Conservation (phyloP, 2,797 vertebrate species). For the Scolopax rusticola region DNA sequence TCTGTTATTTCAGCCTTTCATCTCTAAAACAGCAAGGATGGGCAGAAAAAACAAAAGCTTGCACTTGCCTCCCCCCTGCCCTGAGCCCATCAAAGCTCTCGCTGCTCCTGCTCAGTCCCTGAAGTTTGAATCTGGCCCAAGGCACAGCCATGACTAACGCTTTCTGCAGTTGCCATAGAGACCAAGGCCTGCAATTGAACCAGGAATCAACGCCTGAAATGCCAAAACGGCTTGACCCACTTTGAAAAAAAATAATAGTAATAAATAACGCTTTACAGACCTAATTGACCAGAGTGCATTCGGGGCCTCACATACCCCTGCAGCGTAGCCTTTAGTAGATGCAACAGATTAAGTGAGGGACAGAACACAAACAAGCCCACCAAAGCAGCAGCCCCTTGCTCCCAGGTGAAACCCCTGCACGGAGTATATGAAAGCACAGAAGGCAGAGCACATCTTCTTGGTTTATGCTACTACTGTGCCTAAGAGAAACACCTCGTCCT, state of each 20-base stretch:
- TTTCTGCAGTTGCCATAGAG: slow-evolving; percentile 77
- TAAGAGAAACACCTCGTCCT: not conserved
- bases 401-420: not conserved
- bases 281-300: not conserved
- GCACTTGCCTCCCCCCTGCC: not conserved
- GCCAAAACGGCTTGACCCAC: slow-evolving; percentile 82
- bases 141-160: slow-evolving; percentile 79
- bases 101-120: slow-evolving; percentile 42
- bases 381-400: slow-evolving; percentile 18
- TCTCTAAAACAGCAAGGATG: not conserved
- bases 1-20: not conserved
- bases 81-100: slow-evolving; percentile 24
- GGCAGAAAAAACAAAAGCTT: not conserved
- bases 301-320: not conserved
- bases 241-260: slow-evolving; percentile 72
- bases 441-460: not conserved
- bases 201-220: slow-evolving; percentile 75
- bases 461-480: not conserved
- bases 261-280: slow-evolving; percentile 60
- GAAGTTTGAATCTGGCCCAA: slow-evolving; percentile 75
- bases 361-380: slow-evolving; percentile 37
- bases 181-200: slow-evolving; percentile 73
- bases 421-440: not conserved
- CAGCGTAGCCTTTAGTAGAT: not conserved
- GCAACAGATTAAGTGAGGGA: not conserved